Base-by-base conservation (phyloP, 2,797 vertebrate genomes). In the Pipistrellus kuhlii region DNA sequence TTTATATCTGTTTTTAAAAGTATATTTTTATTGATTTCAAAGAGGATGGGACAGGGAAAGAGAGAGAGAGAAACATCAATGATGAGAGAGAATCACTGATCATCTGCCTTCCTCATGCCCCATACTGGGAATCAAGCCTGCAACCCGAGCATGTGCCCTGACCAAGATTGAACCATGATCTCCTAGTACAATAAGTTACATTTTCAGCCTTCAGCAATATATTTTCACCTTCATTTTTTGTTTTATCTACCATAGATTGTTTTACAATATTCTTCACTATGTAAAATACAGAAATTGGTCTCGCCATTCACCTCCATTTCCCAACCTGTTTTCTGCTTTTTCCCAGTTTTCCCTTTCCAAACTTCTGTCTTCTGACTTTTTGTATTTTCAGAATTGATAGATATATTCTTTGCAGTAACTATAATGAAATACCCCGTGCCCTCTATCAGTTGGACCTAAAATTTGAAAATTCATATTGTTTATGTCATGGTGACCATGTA, bases 191-290 rank as follows among this genome's bases (percentile, higher is more conserved):
- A 38, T 17, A 71, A 57, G 14, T 85, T 78, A 90, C 48, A 15
- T 38, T 78, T 87, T 68, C 27, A 87, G 14, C 73, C 57, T 59
- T 62, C 25, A 46, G 55, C 30, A 64, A 46, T 66, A 85, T 72
- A 32, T 87, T 88, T 87, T 38, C 11, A n/a, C n/a, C 27, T 85
- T 91, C 51, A 75, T 32, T 88, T 88, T 59, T 55, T 59, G 20
- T 94, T 81, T 71, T 35, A 88, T 85, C 72, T 75, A 68, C 57
- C 48, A 18, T 35, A 69, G 23, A 4, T 10, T 64, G 15, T 11
- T 75, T 73, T 84, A 62, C 41, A 64, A 1, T 4, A 35, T 76
- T 81, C 21, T 3, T 41, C 27, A 25, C n/a, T 46, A 35, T 68
- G 12, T 66, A 78, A 72, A 30, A 18, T 71, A 57, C 66, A 84